Percentiles rank a stretch among this genome's conserved stretches.
These are phyloP conservation scores for Athrips mouffetella DNA, from an alignment of 2,888 invertebrate species.

Conservation along the genomic window DNA sequence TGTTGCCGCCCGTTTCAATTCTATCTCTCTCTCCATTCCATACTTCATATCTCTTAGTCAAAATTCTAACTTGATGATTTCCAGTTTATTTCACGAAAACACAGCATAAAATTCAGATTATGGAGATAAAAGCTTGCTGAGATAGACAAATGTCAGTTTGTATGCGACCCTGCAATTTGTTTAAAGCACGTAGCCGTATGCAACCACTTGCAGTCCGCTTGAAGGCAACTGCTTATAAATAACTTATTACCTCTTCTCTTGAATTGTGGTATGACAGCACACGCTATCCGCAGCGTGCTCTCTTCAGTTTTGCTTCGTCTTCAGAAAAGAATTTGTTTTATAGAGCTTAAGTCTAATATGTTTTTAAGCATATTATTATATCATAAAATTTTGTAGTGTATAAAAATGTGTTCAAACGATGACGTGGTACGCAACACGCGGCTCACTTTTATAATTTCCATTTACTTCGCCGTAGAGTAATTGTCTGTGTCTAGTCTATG, in stretches of 20 bases:
- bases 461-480: constrained; percentile 65
- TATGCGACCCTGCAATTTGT: constrained; percentile 22
- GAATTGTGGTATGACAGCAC: constrained; percentile 34
- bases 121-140: constrained; percentile 6
- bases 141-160: constrained; percentile 15
- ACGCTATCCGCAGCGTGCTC: constrained; percentile 33
- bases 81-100: background rate
- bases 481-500: constrained; percentile 40
- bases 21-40: constrained; percentile 55
- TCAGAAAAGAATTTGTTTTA: too few relatives aligned
- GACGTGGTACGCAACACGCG: constrained; percentile 74
- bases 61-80: constrained; percentile 12
- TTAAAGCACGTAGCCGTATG: constrained; percentile 27
- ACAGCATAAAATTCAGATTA: background rate
- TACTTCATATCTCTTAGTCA: constrained; percentile 42
- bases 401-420: constrained; percentile 78
- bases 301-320: too few relatives aligned
- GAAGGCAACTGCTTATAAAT: constrained; percentile 55
- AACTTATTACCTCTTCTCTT: constrained; percentile 49
- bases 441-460: constrained; percentile 77
- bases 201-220: constrained; percentile 31
- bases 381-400: too few relatives aligned
- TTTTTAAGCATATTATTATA: too few relatives aligned
- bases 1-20: constrained; percentile 71
- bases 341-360: too few relatives aligned